Evolutionary conservation across 2,797 vertebrate genomes (phyloP), one percentile per base, ranked within the genome.

Genomic region (Stomatorhinus walkeri): DNA sequence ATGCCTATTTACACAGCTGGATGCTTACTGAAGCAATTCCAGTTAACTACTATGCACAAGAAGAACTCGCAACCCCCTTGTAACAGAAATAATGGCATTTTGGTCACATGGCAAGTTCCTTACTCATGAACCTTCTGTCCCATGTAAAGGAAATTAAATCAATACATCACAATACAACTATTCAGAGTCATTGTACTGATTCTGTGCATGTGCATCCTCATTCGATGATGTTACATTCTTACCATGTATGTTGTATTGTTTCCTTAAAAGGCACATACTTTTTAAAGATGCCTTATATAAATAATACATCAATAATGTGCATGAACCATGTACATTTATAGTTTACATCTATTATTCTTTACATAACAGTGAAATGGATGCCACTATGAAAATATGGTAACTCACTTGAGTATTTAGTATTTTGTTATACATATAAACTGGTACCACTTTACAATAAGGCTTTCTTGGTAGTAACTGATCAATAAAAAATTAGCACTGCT

Each of bases 1-100:
- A 83, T 83, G 79, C 19, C 79, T 48, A 48, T 83, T 83, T 48
- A 83, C 79, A 43, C 79, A 83, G 79, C 79, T 83, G 79, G 79
- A 83, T 83, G 46, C 46, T 83, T 83, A 83, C 43, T 48, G 79
- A 83, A 83, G 79, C 43, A 48, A 83, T 83, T 83, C 43, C 7
- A 83, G 79, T 48, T 83, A 48, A 83, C 16, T 83, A 48, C 19
- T 43, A 43, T 48, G 43, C 43, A 83, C 19, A 83, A 46, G 40
- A 83, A 48, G 19, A 43, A 43, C 79, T 48, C 0, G 7, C 7
- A 3, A 48, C 79, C 43, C n/a, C 40, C 43, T 22, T 43, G 36
- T 43, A 83, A 48, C 5, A 48, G 79, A 19, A 83, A n/a, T 32
- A 83, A 43, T 1, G n/a, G 22, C 79, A 83, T 48, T 83, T 46